Evolutionary conservation across 2,888 invertebrate species (phyloP).

Genomic region (Schrankia costaestrigalis): DNA sequence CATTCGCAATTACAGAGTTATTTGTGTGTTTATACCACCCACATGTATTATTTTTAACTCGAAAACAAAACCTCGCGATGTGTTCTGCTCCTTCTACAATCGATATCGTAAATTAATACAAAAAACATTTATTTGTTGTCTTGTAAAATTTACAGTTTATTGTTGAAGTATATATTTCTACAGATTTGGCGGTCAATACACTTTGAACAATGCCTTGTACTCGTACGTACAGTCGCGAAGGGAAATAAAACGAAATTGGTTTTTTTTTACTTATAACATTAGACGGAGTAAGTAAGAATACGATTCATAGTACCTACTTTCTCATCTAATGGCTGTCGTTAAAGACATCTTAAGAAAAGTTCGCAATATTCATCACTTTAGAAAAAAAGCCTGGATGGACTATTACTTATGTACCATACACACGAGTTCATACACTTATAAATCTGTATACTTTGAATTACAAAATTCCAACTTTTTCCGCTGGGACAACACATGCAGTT

Average conservation of each 20-base stretch:
- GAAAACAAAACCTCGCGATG: neutral
- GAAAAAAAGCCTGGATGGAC: too few relatives aligned
- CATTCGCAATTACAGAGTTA: too few relatives aligned
- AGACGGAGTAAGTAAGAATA: too few relatives aligned
- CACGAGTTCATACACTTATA: too few relatives aligned
- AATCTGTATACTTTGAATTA: too few relatives aligned
- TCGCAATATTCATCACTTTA: too few relatives aligned
- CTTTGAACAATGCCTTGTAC: constrained; percentile 28
- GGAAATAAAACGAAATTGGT: neutral
- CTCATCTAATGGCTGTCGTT: too few relatives aligned
- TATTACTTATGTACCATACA: too few relatives aligned
- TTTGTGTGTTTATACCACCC: constrained; percentile 5
- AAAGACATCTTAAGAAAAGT: too few relatives aligned
- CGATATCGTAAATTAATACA: constrained; percentile 14
- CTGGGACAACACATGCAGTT: too few relatives aligned
- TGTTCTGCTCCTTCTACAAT: constrained; percentile 13
- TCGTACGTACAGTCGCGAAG: constrained; percentile 1
- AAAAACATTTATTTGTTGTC: constrained; percentile 17
- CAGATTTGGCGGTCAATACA: constrained; percentile 36
- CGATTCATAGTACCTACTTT: too few relatives aligned
- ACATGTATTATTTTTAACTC: constrained; percentile 8
- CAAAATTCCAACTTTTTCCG: too few relatives aligned
- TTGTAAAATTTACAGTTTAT: constrained; percentile 35
- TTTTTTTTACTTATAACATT: neutral
- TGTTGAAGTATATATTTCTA: constrained; percentile 42